Percentiles rank a stretch among this genome's conserved stretches.
Evolutionary conservation across 1,140 invertebrate species (phyloP).

Genomic region (Hesperophylax magnus): DNA sequence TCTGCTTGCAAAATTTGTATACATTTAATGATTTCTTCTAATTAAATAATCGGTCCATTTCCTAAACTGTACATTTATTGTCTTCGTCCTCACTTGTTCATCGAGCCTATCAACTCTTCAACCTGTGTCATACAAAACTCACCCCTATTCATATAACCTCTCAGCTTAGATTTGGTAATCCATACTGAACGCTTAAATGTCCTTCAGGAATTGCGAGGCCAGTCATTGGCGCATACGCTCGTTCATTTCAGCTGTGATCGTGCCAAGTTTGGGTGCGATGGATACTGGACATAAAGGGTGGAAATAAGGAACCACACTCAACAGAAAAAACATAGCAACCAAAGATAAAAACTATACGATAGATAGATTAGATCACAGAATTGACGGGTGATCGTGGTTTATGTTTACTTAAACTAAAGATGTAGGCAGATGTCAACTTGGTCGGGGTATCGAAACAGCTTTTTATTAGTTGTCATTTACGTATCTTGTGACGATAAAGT

Average conservation of each 20-base stretch:
- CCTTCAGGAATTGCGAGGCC: neutral
- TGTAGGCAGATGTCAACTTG: conserved; percentile 34
- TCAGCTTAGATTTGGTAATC: neutral
- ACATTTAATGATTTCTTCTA: too few relatives aligned
- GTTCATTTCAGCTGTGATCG: conserved; percentile 54
- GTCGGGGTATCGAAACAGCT: neutral
- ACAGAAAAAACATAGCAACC: too few relatives aligned
- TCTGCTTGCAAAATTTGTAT: too few relatives aligned
- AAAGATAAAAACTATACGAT: too few relatives aligned
- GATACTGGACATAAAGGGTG: conserved; percentile 42
- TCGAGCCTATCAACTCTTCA: neutral
- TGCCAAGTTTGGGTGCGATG: conserved; percentile 54
- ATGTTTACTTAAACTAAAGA: neutral
- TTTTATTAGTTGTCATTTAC: conserved; percentile 24
- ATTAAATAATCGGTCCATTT: neutral
- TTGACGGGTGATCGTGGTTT: too few relatives aligned
- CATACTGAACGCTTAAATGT: neutral
- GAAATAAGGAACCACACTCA: neutral
- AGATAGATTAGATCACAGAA: too few relatives aligned
- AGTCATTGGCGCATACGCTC: conserved; percentile 23
- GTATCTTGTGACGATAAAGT: conserved; percentile 35
- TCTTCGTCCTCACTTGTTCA: neutral
- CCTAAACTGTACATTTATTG: conserved; percentile 10
- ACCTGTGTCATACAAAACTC: neutral
- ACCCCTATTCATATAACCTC: neutral